These are phyloP conservation scores for Lithophane socia DNA, from an alignment of 2,888 invertebrate species.

Conservation along the genomic window DNA sequence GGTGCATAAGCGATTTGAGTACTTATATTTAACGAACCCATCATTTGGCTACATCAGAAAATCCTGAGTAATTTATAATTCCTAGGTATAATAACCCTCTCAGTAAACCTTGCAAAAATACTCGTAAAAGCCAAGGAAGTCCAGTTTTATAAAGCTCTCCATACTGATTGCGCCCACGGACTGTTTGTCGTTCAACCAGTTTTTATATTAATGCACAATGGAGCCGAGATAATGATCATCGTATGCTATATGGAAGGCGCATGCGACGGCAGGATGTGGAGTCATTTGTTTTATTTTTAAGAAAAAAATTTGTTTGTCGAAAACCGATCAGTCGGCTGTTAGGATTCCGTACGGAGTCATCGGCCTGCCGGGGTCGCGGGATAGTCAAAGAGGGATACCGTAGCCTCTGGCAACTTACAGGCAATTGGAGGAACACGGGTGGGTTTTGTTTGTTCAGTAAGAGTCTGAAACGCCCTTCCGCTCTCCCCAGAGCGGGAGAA, in stretches of 20 bases:
- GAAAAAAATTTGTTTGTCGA: slow-evolving; percentile 1
- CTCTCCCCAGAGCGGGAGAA: no score
- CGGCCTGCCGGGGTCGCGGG: no score
- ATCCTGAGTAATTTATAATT: not conserved
- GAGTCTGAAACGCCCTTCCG: no score
- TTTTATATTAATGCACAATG: slow-evolving; percentile 29
- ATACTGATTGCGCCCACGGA: slow-evolving; percentile 19
- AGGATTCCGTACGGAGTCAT: no score
- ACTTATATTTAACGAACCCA: not conserved
- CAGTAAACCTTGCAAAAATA: slow-evolving; percentile 1
- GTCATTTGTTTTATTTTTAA: slow-evolving; percentile 25
- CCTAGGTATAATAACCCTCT: not conserved
- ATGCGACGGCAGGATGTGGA: slow-evolving; percentile 3
- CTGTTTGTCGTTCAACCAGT: slow-evolving; percentile 25
- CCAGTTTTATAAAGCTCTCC: slow-evolving; percentile 11
- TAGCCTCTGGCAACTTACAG: no score
- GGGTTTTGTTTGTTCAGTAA: no score
- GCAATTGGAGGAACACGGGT: no score
- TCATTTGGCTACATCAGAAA: not conserved
- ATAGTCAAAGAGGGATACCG: no score
- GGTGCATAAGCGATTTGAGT: not conserved
- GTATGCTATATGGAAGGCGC: slow-evolving; percentile 15
- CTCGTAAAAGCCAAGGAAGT: slow-evolving; percentile 20
- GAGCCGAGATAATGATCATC: slow-evolving; percentile 37
- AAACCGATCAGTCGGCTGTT: not conserved